Conservation (phyloP, 2,113 vertebrate species). For the Stegastes partitus region DNA sequence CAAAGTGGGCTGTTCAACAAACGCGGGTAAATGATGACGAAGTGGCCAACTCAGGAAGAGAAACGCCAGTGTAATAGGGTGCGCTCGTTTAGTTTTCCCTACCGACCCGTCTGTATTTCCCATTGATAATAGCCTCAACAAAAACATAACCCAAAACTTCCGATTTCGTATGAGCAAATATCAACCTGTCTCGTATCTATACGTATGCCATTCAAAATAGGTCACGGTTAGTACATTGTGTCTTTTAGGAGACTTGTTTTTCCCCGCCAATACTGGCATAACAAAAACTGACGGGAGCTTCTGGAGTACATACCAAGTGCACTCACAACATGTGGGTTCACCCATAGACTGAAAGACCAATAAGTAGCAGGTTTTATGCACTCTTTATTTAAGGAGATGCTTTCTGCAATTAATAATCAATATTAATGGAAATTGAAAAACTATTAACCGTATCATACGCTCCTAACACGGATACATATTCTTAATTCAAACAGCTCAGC, state of each 20-base stretch:
- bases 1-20: constrained; percentile 51
- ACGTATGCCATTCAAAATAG: neutral
- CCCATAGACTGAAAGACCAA: no score
- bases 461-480: no score
- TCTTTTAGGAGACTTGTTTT: neutral
- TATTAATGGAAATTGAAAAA: no score
- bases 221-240: accelerated
- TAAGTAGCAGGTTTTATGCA: no score
- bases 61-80: neutral
- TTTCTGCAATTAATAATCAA: neutral
- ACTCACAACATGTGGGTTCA: neutral
- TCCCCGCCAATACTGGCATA: neutral
- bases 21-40: constrained; percentile 74
- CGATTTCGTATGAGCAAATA: no score
- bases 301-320: constrained; percentile 29
- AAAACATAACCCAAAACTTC: neutral
- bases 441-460: no score
- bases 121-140: no score
- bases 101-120: accelerated
- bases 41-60: constrained; percentile 39
- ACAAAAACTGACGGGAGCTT: neutral
- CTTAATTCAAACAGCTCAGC: no score
- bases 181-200: no score
- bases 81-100: constrained; percentile 44
- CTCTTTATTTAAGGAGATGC: no score